phyloP scores from a whole-genome alignment of 2,113 vertebrate species.

The Varanus komodoensis region DNA sequence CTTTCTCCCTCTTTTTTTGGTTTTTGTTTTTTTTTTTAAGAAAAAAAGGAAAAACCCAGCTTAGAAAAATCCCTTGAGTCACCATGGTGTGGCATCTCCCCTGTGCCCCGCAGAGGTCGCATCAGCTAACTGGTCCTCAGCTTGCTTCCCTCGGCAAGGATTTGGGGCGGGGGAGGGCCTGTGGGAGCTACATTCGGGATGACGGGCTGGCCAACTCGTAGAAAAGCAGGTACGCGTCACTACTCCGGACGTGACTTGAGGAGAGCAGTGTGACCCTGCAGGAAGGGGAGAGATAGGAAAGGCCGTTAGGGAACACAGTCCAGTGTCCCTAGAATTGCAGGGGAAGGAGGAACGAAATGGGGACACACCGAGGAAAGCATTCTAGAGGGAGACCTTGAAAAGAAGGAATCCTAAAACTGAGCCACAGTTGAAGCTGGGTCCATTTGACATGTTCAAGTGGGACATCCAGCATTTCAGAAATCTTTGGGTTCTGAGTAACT shows the following conservation, averaged over 20 bases:
- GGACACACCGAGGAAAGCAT: background rate
- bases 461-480: background rate
- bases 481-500: background rate
- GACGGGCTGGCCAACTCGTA: conserved; percentile 91
- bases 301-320: background rate
- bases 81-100: conserved; percentile 4
- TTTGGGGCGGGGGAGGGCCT: conserved; percentile 2
- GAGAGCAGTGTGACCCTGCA: conserved; percentile 93
- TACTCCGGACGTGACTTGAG: conserved; percentile 95
- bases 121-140: conserved; percentile 11
- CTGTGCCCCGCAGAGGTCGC: background rate
- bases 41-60: background rate
- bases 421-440: background rate
- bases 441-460: background rate
- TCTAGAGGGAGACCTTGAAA: no score
- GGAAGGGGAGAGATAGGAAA: background rate
- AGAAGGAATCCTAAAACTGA: no score
- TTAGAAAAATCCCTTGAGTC: conserved; percentile 15
- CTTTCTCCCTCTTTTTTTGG: conserved; percentile 45
- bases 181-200: conserved; percentile 84
- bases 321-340: no score
- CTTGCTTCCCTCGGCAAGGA: background rate
- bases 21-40: conserved; percentile 18
- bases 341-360: background rate
- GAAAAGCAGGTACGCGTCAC: conserved; percentile 96